Evolutionary conservation across 2,113 vertebrate species (phyloP), one percentile per base, ranked within the genome.

Genomic region (Ranitomeya variabilis): DNA sequence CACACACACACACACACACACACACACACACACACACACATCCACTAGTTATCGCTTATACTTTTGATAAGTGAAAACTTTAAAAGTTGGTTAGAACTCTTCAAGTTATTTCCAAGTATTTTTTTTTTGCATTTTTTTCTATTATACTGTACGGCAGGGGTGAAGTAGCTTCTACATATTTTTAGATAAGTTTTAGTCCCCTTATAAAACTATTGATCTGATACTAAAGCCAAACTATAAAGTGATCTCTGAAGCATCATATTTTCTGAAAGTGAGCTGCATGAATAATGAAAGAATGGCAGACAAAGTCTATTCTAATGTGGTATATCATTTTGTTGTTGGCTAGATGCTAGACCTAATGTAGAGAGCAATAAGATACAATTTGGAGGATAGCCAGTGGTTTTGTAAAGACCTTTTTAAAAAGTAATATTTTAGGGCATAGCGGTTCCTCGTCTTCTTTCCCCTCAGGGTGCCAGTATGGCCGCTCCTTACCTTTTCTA

Each of bases 281-380:
- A 82, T 82, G 6, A 62, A 82, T 82, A 45, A 82, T 82, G 62
- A 11, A 81, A 60, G 62, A 81, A 26, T 12, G 21, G 15, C 12
- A 6, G 79, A 62, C 15, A 2, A 10, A 31, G 62, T 31, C 23
- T 60, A 15, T 60, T 59, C 18, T 59, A 62, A 60, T 54, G 45
- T 54, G 18, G 19, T 54, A 8, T 16, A 78, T 52, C 2, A 78
- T 26, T 26, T 73, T 73, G 23, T n/a, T 45, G 76, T 12, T 54
- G 16, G 76, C 52, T 7, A 2, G 26, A 57, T 15, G 13, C 6
- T 37, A 6, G 31, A 71, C 52, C 37, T 51, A 52, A 11, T 37
- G 18, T 77, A 19, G 74, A 2, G 52, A 2, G 37, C 7, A 19
- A 21, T 52, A 52, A 10, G 23, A 37, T 71, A 31, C 67, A 71